phyloP scores from a whole-genome alignment of 2,113 vertebrate genomes.

The Cochlearius cochlearius region DNA sequence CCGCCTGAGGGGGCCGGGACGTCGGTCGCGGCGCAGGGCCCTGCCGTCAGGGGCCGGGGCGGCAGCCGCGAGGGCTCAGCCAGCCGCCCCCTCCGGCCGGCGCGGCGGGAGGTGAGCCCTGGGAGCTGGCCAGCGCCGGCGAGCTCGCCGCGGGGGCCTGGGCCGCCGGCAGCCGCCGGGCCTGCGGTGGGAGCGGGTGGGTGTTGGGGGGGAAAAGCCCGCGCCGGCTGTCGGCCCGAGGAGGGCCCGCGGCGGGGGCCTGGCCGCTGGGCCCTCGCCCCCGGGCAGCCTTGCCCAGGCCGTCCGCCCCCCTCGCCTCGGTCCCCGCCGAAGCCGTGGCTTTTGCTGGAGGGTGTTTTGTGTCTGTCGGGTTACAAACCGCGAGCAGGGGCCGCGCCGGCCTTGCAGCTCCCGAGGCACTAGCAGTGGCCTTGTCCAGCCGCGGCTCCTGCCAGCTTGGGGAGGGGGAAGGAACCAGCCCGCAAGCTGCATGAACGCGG shows the following conservation, averaged over 20 bases:
- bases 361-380: fast-evolving
- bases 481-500: fast-evolving
- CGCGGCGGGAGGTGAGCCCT: not conserved
- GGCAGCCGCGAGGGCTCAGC: not conserved
- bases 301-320: too few relatives aligned
- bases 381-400: not conserved
- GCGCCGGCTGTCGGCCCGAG: not conserved
- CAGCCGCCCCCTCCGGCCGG: not conserved
- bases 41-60: not conserved
- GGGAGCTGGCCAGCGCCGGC: not conserved
- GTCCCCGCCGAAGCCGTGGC: not conserved
- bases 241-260: not conserved
- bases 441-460: not conserved
- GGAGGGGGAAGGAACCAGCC: not conserved
- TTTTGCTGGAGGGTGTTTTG: fast-evolving
- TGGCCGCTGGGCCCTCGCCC: too few relatives aligned
- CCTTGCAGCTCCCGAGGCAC: not conserved
- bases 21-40: too few relatives aligned
- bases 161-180: not conserved
- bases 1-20: not conserved
- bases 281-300: too few relatives aligned
- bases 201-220: not conserved
- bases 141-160: not conserved
- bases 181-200: too few relatives aligned
- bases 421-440: fast-evolving